phyloP scores from a whole-genome alignment of 2,113 vertebrate genomes.

The Melanotaenia duboulayi region DNA sequence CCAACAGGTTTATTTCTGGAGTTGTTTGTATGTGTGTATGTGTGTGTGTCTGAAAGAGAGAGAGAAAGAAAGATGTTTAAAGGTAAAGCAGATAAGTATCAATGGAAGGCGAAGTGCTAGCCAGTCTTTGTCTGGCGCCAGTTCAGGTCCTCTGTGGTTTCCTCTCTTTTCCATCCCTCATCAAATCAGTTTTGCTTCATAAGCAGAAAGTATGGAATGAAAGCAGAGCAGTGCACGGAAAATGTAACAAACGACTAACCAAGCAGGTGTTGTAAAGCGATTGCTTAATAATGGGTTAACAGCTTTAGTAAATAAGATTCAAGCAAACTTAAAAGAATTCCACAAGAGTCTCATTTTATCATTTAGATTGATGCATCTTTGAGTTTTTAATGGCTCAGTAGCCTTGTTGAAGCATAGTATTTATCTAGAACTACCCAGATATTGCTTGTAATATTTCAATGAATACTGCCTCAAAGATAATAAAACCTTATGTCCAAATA shows the following conservation, averaged over 20 bases:
- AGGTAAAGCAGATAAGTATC: slow-evolving; percentile 81
- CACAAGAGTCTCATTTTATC: not conserved
- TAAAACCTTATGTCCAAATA: too few relatives aligned
- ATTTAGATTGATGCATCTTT: not conserved
- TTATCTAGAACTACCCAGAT: not conserved
- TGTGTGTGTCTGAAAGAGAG: slow-evolving; percentile 5
- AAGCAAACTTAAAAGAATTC: not conserved
- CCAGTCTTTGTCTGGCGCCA: slow-evolving; percentile 67
- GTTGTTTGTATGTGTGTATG: slow-evolving; percentile 30
- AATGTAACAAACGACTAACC: slow-evolving; percentile 41
- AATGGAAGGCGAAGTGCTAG: slow-evolving; percentile 71
- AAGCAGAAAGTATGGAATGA: slow-evolving; percentile 80
- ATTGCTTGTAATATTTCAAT: not conserved
- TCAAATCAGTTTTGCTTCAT: slow-evolving; percentile 83
- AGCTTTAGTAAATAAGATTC: not conserved
- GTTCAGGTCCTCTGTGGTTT: slow-evolving; percentile 81
- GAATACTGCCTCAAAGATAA: too few relatives aligned
- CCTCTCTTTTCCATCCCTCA: slow-evolving; percentile 72
- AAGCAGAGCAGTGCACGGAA: slow-evolving; percentile 63
- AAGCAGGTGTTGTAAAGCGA: slow-evolving; percentile 3
- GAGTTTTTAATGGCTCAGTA: too few relatives aligned
- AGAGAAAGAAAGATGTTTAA: slow-evolving; percentile 34
- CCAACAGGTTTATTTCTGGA: slow-evolving; percentile 14
- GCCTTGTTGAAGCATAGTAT: not conserved
- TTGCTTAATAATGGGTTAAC: not conserved